Evolutionary conservation across 2,888 invertebrate species (phyloP), one percentile per base, ranked within the genome.

Genomic region (Pinctada fucata): DNA sequence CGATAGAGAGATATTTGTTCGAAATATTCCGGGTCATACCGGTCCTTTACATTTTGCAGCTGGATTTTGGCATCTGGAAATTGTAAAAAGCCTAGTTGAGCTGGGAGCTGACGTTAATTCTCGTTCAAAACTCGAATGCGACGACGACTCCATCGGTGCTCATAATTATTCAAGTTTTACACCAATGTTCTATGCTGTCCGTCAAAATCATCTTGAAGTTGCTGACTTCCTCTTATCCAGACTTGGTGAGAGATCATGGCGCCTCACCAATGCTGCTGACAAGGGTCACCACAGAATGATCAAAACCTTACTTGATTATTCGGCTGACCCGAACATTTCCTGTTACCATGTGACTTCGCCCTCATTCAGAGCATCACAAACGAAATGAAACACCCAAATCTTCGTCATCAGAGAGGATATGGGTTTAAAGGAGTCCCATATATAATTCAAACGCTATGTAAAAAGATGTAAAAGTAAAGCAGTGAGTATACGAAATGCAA

Each of bases 291-390:
- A 65, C 3, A 13, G 58, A 5, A 71, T 78, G 13, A 65, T 78
- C 8, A 72, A 58, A 31, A 68, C 16, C 31, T 48, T 78, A 2
- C 4, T 78, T 3, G 10, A 78, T 49, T 31, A 73, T 31, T 31
- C 58, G 1, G 78, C 72, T 5, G 45, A 78, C 45, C 78, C 78
- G 3, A 68, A 72, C n/a, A 66, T 78, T 3, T 73, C 8, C 63
- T 78, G 78, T 69, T 68, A 73, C 6, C 78, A 78, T 51, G 78
- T 72, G 2, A 78, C 78, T 0, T 72, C 78, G n/a, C 78, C 78
- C 5, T 48, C 73, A 10, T 72, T 68, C 50, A 10, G 72, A 10
- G 67, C 78, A 16, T 65, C 78, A 16, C 72, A 73, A 10, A 31
- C 31, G 31, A 31, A 31, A 31, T 31, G 31, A 31, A 31, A 31